Conservation (phyloP, 2,888 invertebrate genomes). For the Sarcophaga variegata region DNA sequence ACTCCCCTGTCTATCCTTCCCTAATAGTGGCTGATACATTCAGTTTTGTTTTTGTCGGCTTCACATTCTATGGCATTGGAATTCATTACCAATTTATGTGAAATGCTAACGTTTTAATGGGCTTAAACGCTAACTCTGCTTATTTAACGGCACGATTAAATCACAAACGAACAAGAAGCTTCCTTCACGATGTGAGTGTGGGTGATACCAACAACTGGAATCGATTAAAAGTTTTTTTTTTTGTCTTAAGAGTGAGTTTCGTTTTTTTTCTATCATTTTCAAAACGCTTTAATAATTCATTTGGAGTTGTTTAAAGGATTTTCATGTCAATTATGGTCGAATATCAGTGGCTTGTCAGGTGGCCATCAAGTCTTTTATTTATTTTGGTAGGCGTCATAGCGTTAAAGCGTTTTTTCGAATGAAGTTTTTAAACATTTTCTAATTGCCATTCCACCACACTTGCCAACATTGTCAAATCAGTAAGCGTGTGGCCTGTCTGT, state of each 20-base stretch:
- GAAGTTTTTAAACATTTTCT: constrained; percentile 25
- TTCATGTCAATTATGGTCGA: constrained; percentile 10
- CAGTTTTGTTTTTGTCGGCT: neutral
- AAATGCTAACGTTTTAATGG: constrained; percentile 16
- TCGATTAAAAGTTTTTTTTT: constrained; percentile 72
- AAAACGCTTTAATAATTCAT: neutral
- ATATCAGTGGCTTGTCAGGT: neutral
- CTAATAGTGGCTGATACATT: neutral
- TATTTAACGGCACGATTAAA: constrained; percentile 73
- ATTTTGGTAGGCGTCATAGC: neutral
- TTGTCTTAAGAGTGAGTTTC: neutral
- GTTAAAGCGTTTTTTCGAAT: constrained; percentile 26
- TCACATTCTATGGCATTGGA: neutral
- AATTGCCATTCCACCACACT: constrained; percentile 29
- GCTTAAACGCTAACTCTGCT: constrained; percentile 73
- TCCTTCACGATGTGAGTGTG: neutral
- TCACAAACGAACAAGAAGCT: neutral
- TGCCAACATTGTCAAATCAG: constrained; percentile 9
- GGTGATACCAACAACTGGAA: constrained; percentile 69
- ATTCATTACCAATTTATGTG: too few species aligned
- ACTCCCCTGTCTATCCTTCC: constrained; percentile 6
- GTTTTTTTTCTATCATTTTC: neutral
- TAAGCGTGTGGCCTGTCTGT: neutral
- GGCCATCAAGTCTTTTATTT: neutral
- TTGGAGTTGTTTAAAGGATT: constrained; percentile 31